phyloP scores from a whole-genome alignment of 2,797 vertebrate genomes.

The Rhinoraja longicauda region DNA sequence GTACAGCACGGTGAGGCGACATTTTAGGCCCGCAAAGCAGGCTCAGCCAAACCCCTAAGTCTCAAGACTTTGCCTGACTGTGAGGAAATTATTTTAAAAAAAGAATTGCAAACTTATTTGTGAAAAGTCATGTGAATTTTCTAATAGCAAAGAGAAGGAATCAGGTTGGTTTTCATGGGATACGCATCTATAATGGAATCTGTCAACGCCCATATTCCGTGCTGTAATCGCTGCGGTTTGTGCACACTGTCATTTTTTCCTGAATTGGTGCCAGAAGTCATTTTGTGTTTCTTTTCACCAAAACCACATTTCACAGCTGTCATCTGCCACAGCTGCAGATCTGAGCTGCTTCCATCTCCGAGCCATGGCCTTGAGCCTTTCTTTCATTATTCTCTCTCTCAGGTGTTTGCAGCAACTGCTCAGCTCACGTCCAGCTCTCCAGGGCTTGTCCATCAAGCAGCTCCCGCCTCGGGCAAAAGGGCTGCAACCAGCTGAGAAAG shows the following conservation, averaged over 20 bases:
- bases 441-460: slow-evolving; percentile 22
- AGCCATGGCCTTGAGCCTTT: neutral
- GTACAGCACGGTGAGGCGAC: no score
- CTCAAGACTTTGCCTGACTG: neutral
- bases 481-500: slow-evolving; percentile 32
- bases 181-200: neutral
- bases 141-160: neutral
- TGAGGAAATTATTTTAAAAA: neutral
- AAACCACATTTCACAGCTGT: slow-evolving; percentile 24
- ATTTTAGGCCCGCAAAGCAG: neutral
- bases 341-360: neutral
- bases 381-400: slow-evolving; percentile 35
- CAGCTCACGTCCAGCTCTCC: neutral
- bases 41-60: neutral
- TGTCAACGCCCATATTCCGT: neutral
- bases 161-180: neutral
- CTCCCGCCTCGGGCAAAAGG: neutral
- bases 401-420: slow-evolving; percentile 7
- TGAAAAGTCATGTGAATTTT: neutral
- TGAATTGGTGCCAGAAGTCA: neutral
- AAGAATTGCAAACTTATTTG: neutral
- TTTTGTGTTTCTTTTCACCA: slow-evolving; percentile 11
- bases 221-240: neutral
- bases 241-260: slow-evolving; percentile 15
- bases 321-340: slow-evolving; percentile 7